Evolutionary conservation across 2,113 vertebrate genomes (phyloP), one percentile per base, ranked within the genome.

Genomic region (Pristiophorus japonicus): DNA sequence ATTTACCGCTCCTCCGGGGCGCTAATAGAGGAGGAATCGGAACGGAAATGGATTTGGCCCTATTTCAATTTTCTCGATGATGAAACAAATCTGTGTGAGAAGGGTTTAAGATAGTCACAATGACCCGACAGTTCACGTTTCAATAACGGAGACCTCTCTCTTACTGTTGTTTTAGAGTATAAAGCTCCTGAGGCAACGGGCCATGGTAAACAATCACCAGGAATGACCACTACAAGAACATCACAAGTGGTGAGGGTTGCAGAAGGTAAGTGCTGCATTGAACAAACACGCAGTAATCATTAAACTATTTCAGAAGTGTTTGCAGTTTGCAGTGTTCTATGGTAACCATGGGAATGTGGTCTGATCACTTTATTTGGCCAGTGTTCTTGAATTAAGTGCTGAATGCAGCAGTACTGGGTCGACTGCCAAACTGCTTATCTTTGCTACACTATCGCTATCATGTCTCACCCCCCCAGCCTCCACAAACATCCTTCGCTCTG

Each of bases 151-250:
- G 4, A 4, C 6, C 1, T 62, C 34, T 62, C 55, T 38, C 18
- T 62, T 34, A 38, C 34, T 85, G 38, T 85, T 85, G 42, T 85
- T 63, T 63, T 55, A 91, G 88, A 91, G n/a, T 91, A 91, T 91
- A 91, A 91, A 63, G 14, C 88, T 63, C 1, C 55, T 38, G 59
- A 91, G 16, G 16, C 59, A n/a, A 91, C 55, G 20, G 88, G 88
- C 22, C 38, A 55, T 63, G 88, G 59, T 18, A 91, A 91, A 91
- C 88, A 91, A 38, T 55, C 88, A 63, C 88, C 88, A 63, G 18
- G 63, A 38, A n/a, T 38, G 14, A 91, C 88, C 59, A 91, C 88
- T 1, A 91, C 34, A n/a, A 91, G 88, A 20, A 91, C 88, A 63
- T 63, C 55, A 18, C 55, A 91, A 91, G 88, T 38, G n/a, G 0